Evolutionary conservation across 2,797 vertebrate genomes (phyloP), one percentile per base, ranked within the genome.

Genomic region (Helostoma temminkii): DNA sequence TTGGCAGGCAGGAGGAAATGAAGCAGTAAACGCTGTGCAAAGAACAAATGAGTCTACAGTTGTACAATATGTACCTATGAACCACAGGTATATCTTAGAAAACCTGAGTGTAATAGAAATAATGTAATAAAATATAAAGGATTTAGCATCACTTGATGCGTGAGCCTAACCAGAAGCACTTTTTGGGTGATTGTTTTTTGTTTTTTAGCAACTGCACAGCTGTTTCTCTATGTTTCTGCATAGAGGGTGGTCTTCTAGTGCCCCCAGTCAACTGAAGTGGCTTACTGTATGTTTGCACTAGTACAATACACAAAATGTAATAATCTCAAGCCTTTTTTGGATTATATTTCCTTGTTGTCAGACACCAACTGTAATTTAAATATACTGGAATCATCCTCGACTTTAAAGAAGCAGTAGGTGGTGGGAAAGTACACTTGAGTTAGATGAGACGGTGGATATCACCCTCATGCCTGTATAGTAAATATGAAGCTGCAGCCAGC

Each of bases 1-100:
- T n/a, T 52, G 71, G 63, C 64, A 59, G 57, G 46, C 59, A 70
- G 67, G 62, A 78, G 67, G 81, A 85, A 86, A 72, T 60, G 30
- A 72, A 71, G 65, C 61, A 59, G 36, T 41, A 36, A 71, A 70
- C 72, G 4, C 12, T 11, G 28, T 16, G 26, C 66, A 71, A 42
- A 39, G 15, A 66, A 32, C 19, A 72, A 47, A 46, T 63, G 34
- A 22, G n/a, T 34, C 60, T 65, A 22, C 25, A 71, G 19, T 61
- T 52, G 63, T 43, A 30, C 58, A 19, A 32, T 49, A 15, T 56
- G 15, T 39, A 2, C 55, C 14, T 78, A 52, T 36, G 66, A 57
- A 62, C 57, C 68, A 5, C 49, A 42, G 9, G 18, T 25, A 8
- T 42, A 43, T 64, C 66, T 74, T 56, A 55, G 65, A 74, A 78